phyloP scores from a whole-genome alignment of 2,888 invertebrate genomes.

The Drosophila rellima region DNA sequence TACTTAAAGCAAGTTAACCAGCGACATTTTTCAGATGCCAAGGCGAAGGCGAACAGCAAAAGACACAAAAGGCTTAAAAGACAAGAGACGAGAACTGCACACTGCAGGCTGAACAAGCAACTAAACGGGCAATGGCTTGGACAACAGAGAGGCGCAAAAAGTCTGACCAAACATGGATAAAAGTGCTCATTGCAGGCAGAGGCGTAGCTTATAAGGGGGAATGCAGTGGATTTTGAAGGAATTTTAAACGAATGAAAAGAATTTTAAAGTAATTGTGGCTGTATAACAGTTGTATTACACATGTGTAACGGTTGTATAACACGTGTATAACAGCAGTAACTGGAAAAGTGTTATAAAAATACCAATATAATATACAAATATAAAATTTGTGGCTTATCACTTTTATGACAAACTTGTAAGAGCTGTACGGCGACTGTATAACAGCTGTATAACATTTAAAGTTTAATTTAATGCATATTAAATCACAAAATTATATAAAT shows the following conservation, averaged over 20 bases:
- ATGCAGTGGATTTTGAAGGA: too few relatives aligned
- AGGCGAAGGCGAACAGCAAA: conserved; percentile 54
- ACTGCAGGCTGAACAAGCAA: conserved; percentile 61
- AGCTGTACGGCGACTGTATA: neutral
- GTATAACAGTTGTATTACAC: neutral
- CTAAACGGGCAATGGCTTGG: conserved; percentile 66
- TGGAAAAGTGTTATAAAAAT: too few relatives aligned
- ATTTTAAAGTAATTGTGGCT: neutral
- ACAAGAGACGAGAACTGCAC: conserved; percentile 2
- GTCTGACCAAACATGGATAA: conserved; percentile 73
- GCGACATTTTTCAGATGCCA: conserved; percentile 80
- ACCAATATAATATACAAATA: neutral
- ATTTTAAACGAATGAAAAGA: neutral
- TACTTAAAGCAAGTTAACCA: conserved; percentile 80
- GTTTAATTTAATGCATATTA: neutral
- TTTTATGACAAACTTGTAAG: neutral
- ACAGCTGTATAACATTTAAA: neutral
- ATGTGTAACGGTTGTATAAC: neutral
- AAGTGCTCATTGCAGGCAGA: conserved; percentile 56
- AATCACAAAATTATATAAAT: neutral
- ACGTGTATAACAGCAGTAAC: neutral
- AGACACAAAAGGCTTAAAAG: conserved; percentile 43
- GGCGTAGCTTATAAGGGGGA: conserved; percentile 30
- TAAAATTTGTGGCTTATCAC: neutral
- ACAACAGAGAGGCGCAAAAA: conserved; percentile 61